Conservation (phyloP, 37 sponge, comb jelly and placozoan species). For the Aplysina aerophoba region DNA sequence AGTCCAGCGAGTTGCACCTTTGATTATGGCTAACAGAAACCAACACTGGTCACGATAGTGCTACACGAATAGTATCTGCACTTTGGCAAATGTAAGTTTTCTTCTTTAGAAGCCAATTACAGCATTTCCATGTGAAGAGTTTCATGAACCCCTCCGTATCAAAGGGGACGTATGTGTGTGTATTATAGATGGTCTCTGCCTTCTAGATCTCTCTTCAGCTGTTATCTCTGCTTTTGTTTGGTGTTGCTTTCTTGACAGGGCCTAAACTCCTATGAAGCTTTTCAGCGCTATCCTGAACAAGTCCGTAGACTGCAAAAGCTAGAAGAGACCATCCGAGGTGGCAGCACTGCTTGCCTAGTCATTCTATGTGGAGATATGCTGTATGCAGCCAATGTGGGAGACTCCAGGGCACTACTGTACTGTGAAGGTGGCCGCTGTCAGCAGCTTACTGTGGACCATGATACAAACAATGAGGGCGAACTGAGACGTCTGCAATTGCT, state of each 20-base stretch:
- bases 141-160: too few relatives aligned
- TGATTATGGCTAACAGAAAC: too few relatives aligned
- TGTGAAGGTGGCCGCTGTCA: conserved; percentile 12
- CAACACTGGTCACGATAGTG: too few relatives aligned
- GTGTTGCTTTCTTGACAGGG: conserved; percentile 24
- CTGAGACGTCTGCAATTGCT: conserved; percentile 66
- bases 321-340: conserved; percentile 69
- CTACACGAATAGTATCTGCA: too few relatives aligned
- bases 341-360: conserved; percentile 83
- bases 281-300: conserved; percentile 65
- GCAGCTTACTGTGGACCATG: conserved; percentile 87
- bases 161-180: too few relatives aligned
- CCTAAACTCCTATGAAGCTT: conserved; percentile 83
- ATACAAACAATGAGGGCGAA: conserved; percentile 82
- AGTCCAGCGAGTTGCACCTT: too few relatives aligned
- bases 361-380: conserved; percentile 68
- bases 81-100: background rate
- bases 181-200: too few relatives aligned
- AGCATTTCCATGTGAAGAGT: too few relatives aligned
- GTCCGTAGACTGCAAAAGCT: conserved; percentile 68
- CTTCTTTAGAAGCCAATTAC: too few relatives aligned
- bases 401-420: conserved; percentile 81
- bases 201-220: too few relatives aligned
- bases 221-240: too few relatives aligned
- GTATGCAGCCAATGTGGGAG: conserved; percentile 91